phyloP scores from a whole-genome alignment of 1,140 invertebrate genomes.

The Lasaia peninsularis region DNA sequence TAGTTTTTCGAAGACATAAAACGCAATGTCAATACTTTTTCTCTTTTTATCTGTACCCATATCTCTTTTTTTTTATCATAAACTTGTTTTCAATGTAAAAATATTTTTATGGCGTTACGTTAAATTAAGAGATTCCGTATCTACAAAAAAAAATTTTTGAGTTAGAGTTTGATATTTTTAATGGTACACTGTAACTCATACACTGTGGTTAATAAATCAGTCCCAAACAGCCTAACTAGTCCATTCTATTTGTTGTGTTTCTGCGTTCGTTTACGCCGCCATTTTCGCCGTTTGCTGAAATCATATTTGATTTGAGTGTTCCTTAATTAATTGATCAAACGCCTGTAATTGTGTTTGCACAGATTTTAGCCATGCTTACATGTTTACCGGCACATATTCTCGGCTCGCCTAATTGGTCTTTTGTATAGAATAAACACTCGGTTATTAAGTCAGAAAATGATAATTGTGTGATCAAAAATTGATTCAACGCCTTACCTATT shows the following conservation, averaged over 20 bases:
- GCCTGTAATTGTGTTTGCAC: constrained; percentile 13
- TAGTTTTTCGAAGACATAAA: too few relatives aligned
- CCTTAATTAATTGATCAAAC: constrained; percentile 19
- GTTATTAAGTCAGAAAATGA: too few relatives aligned
- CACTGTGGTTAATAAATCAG: constrained; percentile 1
- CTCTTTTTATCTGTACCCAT: too few relatives aligned
- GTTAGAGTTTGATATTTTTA: background rate
- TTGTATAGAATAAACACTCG: background rate
- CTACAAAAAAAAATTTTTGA: background rate
- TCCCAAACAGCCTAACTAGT: constrained; percentile 4
- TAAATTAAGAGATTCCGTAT: background rate
- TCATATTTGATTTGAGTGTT: constrained; percentile 13
- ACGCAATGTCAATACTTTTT: too few relatives aligned
- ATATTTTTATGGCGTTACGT: too few relatives aligned
- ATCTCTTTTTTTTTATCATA: too few relatives aligned
- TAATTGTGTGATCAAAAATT: too few relatives aligned
- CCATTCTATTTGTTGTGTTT: constrained; percentile 12
- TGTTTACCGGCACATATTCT: background rate
- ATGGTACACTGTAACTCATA: background rate
- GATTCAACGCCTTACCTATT: too few relatives aligned
- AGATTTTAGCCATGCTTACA: background rate
- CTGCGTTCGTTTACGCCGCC: background rate
- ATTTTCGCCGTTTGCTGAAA: constrained; percentile 3
- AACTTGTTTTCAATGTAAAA: too few relatives aligned
- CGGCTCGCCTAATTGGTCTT: background rate